Evolutionary conservation across 2,888 invertebrate genomes (phyloP).

Genomic region (Abrostola tripartita): DNA sequence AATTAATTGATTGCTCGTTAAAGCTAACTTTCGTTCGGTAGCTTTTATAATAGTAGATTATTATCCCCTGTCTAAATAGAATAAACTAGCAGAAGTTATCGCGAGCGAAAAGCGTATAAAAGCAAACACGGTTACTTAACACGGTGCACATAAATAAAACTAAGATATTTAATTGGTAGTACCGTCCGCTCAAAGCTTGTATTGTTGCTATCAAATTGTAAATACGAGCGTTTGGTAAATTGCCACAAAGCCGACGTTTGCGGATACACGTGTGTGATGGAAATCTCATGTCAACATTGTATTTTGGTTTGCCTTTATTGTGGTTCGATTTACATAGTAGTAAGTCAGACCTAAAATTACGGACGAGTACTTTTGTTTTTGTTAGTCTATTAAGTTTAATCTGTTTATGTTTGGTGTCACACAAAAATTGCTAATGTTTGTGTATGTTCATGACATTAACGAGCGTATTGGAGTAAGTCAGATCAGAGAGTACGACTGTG

Average conservation of each 20-base stretch:
- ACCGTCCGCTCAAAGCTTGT: slow-evolving; percentile 56
- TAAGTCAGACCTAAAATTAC: slow-evolving; percentile 38
- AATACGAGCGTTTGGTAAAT: slow-evolving; percentile 53
- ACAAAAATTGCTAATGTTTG: background rate
- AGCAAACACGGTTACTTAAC: slow-evolving; percentile 68
- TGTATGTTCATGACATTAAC: background rate
- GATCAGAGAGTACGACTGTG: slow-evolving; percentile 50
- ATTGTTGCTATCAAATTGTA: slow-evolving; percentile 56
- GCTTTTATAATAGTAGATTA: slow-evolving; percentile 48
- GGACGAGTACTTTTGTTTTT: background rate
- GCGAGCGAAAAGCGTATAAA: slow-evolving; percentile 59
- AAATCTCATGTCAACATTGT: slow-evolving; percentile 57
- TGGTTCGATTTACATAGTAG: slow-evolving; percentile 48
- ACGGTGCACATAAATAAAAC: slow-evolving; percentile 66
- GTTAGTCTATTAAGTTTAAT: slow-evolving; percentile 2
- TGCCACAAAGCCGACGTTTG: slow-evolving; percentile 45
- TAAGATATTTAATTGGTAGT: slow-evolving; percentile 71
- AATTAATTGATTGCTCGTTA: slow-evolving; percentile 28
- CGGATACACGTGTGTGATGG: slow-evolving; percentile 43
- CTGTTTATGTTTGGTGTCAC: background rate
- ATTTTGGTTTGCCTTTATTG: slow-evolving; percentile 52
- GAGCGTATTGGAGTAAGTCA: slow-evolving; percentile 50
- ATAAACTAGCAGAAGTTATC: slow-evolving; percentile 60
- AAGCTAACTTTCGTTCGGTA: slow-evolving; percentile 23
- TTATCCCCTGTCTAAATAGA: slow-evolving; percentile 60